These are phyloP conservation scores for Andrena praecox DNA, from an alignment of 2,888 invertebrate species.

Conservation along the genomic window DNA sequence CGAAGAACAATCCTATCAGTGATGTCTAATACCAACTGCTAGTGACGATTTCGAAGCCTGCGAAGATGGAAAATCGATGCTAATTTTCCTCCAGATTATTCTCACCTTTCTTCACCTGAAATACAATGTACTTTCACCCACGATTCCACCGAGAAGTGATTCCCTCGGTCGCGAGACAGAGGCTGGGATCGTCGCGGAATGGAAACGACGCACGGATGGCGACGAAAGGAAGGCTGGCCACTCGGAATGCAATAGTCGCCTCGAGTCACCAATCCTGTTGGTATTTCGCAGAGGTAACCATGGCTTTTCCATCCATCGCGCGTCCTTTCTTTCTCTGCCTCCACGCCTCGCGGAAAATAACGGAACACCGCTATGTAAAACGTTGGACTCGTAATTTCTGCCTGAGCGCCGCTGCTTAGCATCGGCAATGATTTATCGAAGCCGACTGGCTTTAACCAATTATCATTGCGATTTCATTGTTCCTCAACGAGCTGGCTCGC, in stretches of 20 bases:
- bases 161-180: background rate
- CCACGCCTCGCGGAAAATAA: constrained; percentile 38
- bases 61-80: no score
- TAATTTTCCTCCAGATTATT: background rate
- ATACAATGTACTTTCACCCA: background rate
- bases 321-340: constrained; percentile 32
- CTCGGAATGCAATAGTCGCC: constrained; percentile 76
- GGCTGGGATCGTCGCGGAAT: constrained; percentile 22
- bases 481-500: constrained; percentile 33
- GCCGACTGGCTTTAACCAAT: constrained; percentile 17
- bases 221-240: constrained; percentile 60
- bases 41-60: background rate
- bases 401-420: background rate
- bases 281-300: constrained; percentile 73
- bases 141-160: background rate
- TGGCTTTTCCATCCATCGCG: constrained; percentile 31
- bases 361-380: constrained; percentile 21
- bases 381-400: constrained; percentile 4
- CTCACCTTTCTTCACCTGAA: background rate
- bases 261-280: constrained; percentile 61
- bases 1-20: background rate
- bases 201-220: constrained; percentile 31
- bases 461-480: constrained; percentile 36
- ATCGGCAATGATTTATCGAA: constrained; percentile 17
- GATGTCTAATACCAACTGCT: background rate